phyloP scores from a whole-genome alignment of 2,888 invertebrate genomes.

The Epirrhoe alternata region DNA sequence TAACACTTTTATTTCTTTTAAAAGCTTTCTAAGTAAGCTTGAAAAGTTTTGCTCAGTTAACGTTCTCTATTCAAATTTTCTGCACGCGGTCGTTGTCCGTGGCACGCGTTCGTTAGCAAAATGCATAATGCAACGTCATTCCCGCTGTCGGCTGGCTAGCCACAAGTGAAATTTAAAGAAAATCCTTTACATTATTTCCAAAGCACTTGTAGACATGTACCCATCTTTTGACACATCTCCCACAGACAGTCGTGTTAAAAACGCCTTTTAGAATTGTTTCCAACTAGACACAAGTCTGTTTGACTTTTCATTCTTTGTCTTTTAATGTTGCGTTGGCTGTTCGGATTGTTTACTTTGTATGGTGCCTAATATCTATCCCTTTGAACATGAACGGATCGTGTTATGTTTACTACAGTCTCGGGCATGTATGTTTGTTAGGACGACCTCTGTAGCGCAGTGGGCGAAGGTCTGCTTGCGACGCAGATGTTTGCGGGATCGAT shows the following conservation, averaged over 20 bases:
- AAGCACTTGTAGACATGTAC: constrained; percentile 36
- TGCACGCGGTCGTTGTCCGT: constrained; percentile 56
- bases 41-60: constrained; percentile 59
- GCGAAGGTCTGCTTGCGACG: too few relatives aligned
- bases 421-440: too few relatives aligned
- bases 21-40: constrained; percentile 53
- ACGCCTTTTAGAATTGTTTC: constrained; percentile 26
- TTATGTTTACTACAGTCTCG: neutral
- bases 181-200: constrained; percentile 46
- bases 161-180: constrained; percentile 68
- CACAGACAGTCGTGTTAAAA: constrained; percentile 27
- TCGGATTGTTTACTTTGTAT: constrained; percentile 6
- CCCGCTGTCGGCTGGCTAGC: constrained; percentile 51
- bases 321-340: constrained; percentile 16
- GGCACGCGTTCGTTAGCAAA: constrained; percentile 77
- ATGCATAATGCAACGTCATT: constrained; percentile 79
- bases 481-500: too few relatives aligned
- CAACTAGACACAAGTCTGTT: constrained; percentile 9
- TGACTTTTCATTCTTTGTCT: constrained; percentile 31
- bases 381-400: neutral
- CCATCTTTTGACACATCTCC: constrained; percentile 34
- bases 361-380: neutral
- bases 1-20: constrained; percentile 47
- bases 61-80: constrained; percentile 72
- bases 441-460: neutral